A percentile compares a stretch with the other conserved stretches of the same genome.
Evolutionary conservation across 2,888 invertebrate genomes (phyloP).

Genomic region (Dicycla oo): DNA sequence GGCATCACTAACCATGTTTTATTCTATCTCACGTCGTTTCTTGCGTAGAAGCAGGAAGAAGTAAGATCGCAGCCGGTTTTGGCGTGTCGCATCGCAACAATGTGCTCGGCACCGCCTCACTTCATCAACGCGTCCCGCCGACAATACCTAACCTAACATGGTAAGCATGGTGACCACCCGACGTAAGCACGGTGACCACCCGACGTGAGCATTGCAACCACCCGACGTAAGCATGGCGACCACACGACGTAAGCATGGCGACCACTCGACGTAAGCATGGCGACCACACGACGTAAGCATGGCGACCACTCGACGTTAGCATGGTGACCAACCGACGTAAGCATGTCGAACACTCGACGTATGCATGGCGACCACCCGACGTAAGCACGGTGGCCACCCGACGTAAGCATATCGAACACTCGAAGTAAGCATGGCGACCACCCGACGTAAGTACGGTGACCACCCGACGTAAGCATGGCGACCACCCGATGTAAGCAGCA

Average conservation of each 20-base stretch:
- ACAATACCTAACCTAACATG: not conserved
- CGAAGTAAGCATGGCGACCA: not conserved
- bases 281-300: not conserved
- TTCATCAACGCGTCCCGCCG: not conserved
- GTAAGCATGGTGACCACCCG: not conserved
- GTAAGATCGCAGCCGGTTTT: too few species aligned
- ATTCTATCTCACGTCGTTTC: too few species aligned
- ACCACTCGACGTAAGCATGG: not conserved
- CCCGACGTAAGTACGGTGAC: not conserved
- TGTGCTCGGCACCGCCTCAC: not conserved
- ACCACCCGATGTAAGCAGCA: not conserved
- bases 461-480: not conserved
- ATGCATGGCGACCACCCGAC: not conserved
- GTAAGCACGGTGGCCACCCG: not conserved
- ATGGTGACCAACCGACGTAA: too few species aligned
- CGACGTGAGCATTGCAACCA: not conserved
- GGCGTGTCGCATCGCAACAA: not conserved
- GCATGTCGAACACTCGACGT: not conserved
- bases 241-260: not conserved
- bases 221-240: not conserved
- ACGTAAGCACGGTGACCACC: not conserved
- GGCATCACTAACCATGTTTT: too few species aligned
- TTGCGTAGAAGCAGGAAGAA: too few species aligned
- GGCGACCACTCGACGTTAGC: not conserved
- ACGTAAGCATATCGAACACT: not conserved